Evolutionary conservation across 1,140 invertebrate genomes (phyloP).

Genomic region (Drosophila bocqueti): DNA sequence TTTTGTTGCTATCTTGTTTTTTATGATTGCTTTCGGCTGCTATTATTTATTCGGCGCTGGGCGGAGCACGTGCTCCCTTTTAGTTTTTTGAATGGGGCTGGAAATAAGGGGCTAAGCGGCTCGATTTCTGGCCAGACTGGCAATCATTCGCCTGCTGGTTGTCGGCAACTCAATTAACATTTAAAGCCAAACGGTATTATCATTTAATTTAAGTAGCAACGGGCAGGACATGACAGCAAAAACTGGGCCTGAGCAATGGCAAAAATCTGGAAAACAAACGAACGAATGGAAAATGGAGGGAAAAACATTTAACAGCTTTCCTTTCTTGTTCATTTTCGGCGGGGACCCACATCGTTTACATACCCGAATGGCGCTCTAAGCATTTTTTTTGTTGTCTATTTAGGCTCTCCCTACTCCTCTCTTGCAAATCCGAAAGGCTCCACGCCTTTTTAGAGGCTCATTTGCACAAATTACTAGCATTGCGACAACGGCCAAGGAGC

Average conservation of each 20-base stretch:
- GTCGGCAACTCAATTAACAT: slow-evolving; percentile 40
- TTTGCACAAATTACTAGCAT: slow-evolving; percentile 81
- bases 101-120: not conserved
- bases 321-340: slow-evolving; percentile 55
- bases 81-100: slow-evolving; percentile 21
- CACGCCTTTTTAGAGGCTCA: slow-evolving; percentile 76
- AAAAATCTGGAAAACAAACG: slow-evolving; percentile 19
- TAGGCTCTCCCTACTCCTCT: not conserved
- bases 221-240: not conserved
- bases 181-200: slow-evolving; percentile 41
- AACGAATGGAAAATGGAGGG: slow-evolving; percentile 30
- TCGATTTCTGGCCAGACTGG: slow-evolving; percentile 6
- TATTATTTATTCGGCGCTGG: slow-evolving; percentile 27
- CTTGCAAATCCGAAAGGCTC: slow-evolving; percentile 36
- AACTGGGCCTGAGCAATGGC: slow-evolving; percentile 22
- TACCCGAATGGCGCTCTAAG: slow-evolving; percentile 70
- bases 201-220: slow-evolving; percentile 32
- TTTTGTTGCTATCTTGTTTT: slow-evolving; percentile 35
- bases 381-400: slow-evolving; percentile 41
- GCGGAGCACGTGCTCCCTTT: slow-evolving; percentile 58
- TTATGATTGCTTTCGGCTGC: slow-evolving; percentile 13
- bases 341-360: slow-evolving; percentile 50
- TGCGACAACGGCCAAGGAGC: slow-evolving; percentile 65
- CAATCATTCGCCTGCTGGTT: not conserved
- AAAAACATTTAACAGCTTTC: slow-evolving; percentile 69